Base-by-base conservation (phyloP, 2,888 invertebrate species). In the Cerastis rubricosa region DNA sequence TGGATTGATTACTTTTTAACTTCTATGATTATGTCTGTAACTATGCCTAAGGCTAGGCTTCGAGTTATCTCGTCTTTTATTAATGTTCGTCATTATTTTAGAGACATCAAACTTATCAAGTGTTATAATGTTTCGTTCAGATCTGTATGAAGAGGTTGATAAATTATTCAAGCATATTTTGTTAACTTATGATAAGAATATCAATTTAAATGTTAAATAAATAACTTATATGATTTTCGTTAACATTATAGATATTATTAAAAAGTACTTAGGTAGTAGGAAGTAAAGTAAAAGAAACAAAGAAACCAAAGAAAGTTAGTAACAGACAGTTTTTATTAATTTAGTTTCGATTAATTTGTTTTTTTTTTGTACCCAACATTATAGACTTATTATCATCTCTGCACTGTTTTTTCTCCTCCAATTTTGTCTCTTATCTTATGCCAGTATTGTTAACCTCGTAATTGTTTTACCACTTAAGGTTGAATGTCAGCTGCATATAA, bases 1-100 rank as follows among this genome's bases (percentile, higher is more conserved):
- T 93, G 94, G 95, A 96, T 96, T 96, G 95, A 96, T 96, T 94
- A 94, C 95, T 95, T 96, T 96, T 96, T 95, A 96, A 96, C 94
- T 95, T 95, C 93, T 93, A 93, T 93, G 94, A 95, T 95, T 94
- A 95, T 94, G 93, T 91, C 93, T 89, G 92, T 91, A 93, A 90
- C 90, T 85, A 91, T 88, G 94, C 95, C 95, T 93, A 85, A 85
- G 95, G 95, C 94, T 91, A 90, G 87, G 88, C 90, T 89, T 80
- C 88, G 87, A 89, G 90, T 89, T 90, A 91, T 92, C 90, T 93
- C 91, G 86, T 88, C 89, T 91, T 90, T 92, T 93, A 94, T 94
- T 94, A 93, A 95, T 94, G 92, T 88, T 88, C 88, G 85, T 91
- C 92, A 92, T 95, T 93, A 93, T 92, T 94, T 94, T 92, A 85